Conservation (phyloP, 1,140 invertebrate genomes). For the Drosophila hydei region DNA sequence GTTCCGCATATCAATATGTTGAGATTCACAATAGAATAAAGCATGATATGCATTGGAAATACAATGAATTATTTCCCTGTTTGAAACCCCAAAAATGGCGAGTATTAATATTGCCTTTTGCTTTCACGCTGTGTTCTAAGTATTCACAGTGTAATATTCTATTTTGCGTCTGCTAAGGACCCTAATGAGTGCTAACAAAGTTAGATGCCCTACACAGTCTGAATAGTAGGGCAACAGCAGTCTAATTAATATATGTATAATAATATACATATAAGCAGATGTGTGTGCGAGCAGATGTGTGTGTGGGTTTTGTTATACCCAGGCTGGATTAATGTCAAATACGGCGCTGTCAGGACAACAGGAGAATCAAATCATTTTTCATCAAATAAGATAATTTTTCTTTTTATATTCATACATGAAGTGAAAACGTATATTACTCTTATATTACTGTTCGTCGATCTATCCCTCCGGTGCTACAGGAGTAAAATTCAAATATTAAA, state of each 20-base stretch:
- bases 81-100: too few species aligned
- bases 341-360: conserved; percentile 32
- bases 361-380: conserved; percentile 45
- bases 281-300: neutral
- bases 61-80: too few species aligned
- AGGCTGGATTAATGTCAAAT: conserved; percentile 8
- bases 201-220: conserved; percentile 19
- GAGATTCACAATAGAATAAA: too few species aligned
- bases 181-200: conserved; percentile 29
- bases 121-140: neutral
- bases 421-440: too few species aligned
- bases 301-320: too few species aligned
- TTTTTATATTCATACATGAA: neutral
- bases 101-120: too few species aligned
- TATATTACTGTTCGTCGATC: too few species aligned
- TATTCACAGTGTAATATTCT: conserved; percentile 1
- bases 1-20: too few species aligned
- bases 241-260: conserved; percentile 39
- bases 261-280: conserved; percentile 5
- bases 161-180: conserved; percentile 11
- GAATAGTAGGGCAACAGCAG: conserved; percentile 11
- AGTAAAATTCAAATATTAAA: too few species aligned
- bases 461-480: too few species aligned
- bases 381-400: conserved; percentile 36
- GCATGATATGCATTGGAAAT: too few species aligned